Base-by-base conservation (phyloP, 2,888 invertebrate genomes). In the Drosophila gaucha region DNA sequence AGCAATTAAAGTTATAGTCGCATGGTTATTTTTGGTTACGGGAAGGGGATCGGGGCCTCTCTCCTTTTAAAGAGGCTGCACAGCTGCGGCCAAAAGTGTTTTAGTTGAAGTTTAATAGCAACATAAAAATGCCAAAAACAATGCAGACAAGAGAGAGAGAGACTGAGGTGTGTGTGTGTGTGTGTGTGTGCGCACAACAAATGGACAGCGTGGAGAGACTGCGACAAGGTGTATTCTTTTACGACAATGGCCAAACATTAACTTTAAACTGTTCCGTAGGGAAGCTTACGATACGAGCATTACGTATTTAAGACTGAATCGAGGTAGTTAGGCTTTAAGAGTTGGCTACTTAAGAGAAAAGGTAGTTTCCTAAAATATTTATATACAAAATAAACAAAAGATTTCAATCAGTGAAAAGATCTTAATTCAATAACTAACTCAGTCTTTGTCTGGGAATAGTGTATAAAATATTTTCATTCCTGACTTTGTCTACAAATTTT, bases 1-100 rank as follows among this genome's bases (percentile, higher is more conserved):
- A 80, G 86, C 86, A 83, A 83, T 83, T 83, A 83, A 80, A 83
- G 83, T 78, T 78, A 66, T 69, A 60, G 74, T 60, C 73, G 77
- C 58, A 44, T 55, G 70, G 56, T 54, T 56, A 65, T 72, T 74
- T 41, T 43, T 44, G 39, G 20, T 31, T 57, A 49, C 1, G 33
- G 55, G 44, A 24, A 30, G 20, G 51, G 52, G 2, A 6, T 2
- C 10, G 2, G n/a, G 18, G n/a, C 8, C 3, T 35, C 33, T 10
- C 28, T 46, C 39, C 20, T 60, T 71, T 73, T 70, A 75, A 71
- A 70, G 66, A 55, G 56, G 31, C 46, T 71, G 59, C 71, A 41
- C 41, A 59, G 54, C 38, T 51, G 60, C 9, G 38, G 18, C 67
- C 65, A 49, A 66, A 44, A 56, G 44, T 5, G 26, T 24, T 66